Conservation (phyloP, 2,888 invertebrate genomes). For the Hirudinaria manillensis region DNA sequence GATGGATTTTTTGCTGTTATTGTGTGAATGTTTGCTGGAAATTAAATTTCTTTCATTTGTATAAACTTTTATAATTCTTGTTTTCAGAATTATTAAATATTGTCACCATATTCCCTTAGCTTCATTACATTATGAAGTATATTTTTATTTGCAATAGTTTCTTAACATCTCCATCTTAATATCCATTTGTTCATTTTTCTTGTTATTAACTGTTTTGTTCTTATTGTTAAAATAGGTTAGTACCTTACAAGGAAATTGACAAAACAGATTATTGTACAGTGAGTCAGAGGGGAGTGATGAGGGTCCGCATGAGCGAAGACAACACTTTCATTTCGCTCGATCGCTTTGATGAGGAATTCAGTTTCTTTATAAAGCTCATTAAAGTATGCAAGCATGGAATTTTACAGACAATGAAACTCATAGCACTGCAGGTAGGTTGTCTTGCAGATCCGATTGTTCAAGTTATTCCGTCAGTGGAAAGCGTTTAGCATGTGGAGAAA, state of each 20-base stretch:
- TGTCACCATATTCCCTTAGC: too few species aligned
- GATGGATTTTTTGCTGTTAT: conserved; percentile 31
- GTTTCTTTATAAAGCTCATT: conserved; percentile 71
- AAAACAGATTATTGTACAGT: conserved; percentile 72
- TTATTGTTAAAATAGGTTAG: conserved; percentile 60
- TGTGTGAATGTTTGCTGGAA: too few species aligned
- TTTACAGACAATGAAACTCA: background rate
- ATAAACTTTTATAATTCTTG: too few species aligned
- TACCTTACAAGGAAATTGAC: conserved; percentile 67
- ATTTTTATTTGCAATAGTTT: too few species aligned
- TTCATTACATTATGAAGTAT: too few species aligned
- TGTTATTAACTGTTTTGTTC: too few species aligned
- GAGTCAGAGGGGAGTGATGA: conserved; percentile 75
- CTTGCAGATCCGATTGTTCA: conserved; percentile 53
- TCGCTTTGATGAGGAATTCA: conserved; percentile 76
- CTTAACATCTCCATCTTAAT: too few species aligned
- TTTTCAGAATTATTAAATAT: too few species aligned
- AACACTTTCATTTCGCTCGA: conserved; percentile 72
- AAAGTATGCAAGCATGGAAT: conserved; percentile 57
- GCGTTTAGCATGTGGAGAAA: conserved; percentile 75
- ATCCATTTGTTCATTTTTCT: too few species aligned
- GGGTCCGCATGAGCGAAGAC: conserved; percentile 61
- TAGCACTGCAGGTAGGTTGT: background rate
- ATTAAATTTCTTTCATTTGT: too few species aligned
- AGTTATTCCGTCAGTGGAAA: conserved; percentile 58